phyloP scores from a whole-genome alignment of 2,888 invertebrate species.

The Nomada goodeniana region DNA sequence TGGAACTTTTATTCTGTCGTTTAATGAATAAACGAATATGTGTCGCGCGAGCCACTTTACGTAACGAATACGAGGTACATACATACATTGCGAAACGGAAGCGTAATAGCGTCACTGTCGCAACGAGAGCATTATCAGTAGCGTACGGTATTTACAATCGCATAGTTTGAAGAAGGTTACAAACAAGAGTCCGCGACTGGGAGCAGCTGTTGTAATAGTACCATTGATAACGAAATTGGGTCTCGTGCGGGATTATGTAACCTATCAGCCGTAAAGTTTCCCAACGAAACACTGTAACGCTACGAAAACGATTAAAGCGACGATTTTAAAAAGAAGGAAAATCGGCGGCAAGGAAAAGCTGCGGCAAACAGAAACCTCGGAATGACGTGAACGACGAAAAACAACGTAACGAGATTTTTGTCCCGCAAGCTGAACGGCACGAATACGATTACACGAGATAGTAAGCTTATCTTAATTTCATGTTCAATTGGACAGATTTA shows the following conservation, averaged over 20 bases:
- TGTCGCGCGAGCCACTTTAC: conserved; percentile 36
- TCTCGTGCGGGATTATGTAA: conserved; percentile 56
- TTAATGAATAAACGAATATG: conserved; percentile 40
- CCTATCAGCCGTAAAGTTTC: neutral
- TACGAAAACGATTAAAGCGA: neutral
- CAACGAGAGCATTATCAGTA: conserved; percentile 38
- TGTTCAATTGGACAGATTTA: conserved; percentile 16
- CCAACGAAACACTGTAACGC: neutral
- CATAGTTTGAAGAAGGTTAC: conserved; percentile 52
- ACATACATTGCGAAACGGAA: conserved; percentile 31
- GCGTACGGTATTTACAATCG: conserved; percentile 18
- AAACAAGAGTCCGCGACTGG: conserved; percentile 45
- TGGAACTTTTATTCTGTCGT: conserved; percentile 22
- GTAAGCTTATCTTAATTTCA: conserved; percentile 7
- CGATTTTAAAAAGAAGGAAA: neutral
- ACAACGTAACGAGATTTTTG: neutral
- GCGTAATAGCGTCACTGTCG: conserved; percentile 19
- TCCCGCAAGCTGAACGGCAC: neutral
- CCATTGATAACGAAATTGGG: conserved; percentile 65
- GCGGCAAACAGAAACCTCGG: neutral
- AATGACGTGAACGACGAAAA: too few relatives aligned
- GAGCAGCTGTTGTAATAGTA: conserved; percentile 61
- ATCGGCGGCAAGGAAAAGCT: neutral
- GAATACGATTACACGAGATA: neutral
- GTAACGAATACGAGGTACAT: conserved; percentile 18